phyloP scores from a whole-genome alignment of 2,797 vertebrate species.

The Ispidina lecontei region DNA sequence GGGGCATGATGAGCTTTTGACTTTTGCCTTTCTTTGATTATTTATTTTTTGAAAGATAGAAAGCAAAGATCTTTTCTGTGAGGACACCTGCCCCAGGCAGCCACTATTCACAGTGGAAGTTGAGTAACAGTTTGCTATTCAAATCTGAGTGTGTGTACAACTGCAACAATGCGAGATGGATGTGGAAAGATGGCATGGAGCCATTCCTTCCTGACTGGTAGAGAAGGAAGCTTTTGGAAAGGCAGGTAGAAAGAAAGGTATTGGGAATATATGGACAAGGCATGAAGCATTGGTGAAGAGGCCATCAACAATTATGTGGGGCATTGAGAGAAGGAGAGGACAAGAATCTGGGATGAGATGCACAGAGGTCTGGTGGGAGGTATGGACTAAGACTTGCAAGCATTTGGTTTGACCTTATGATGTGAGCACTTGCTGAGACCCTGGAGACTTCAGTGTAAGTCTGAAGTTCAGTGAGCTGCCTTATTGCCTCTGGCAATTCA shows the following conservation, averaged over 20 bases:
- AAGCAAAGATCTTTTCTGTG: slow-evolving; percentile 36
- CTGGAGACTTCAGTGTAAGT: not conserved
- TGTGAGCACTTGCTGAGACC: not conserved
- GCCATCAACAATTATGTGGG: accelerated
- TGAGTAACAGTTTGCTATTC: slow-evolving; percentile 49
- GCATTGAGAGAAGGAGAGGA: not conserved
- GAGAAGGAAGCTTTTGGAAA: slow-evolving; percentile 14
- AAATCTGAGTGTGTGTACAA: slow-evolving; percentile 30
- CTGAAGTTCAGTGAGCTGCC: not conserved
- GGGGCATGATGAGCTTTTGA: slow-evolving; percentile 32
- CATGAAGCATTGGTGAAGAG: not conserved
- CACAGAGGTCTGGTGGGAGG: not conserved
- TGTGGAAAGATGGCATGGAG: not conserved
- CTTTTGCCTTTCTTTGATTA: slow-evolving; percentile 57
- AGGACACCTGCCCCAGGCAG: slow-evolving; percentile 37
- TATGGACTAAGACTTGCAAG: not conserved
- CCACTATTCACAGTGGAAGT: slow-evolving; percentile 45
- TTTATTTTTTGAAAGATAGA: slow-evolving; percentile 53
- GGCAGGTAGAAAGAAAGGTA: not conserved
- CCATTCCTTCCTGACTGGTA: not conserved
- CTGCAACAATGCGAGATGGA: not conserved
- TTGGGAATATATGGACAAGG: not conserved
- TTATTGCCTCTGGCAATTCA: not conserved
- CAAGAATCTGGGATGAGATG: not conserved
- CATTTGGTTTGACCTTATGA: not conserved